These are phyloP conservation scores for Heteropelma amictum DNA, from an alignment of 2,888 invertebrate genomes.

Conservation along the genomic window DNA sequence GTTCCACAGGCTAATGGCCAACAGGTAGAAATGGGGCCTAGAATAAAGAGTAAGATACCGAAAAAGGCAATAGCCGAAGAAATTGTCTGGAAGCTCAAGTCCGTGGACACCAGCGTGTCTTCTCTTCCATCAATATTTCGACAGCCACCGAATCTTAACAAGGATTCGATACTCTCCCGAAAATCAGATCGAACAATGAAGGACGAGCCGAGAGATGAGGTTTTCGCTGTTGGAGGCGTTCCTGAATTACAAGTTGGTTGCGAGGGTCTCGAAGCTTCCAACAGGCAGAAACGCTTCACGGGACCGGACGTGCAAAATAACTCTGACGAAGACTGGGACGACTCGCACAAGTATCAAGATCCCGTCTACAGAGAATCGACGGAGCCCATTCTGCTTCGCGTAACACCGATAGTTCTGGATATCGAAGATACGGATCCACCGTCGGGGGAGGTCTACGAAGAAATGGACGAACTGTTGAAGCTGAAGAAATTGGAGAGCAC, in stretches of 20 bases:
- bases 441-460: conserved; percentile 64
- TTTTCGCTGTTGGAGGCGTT: conserved; percentile 66
- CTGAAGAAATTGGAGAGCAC: conserved; percentile 61
- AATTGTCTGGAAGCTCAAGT: conserved; percentile 50
- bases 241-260: conserved; percentile 71
- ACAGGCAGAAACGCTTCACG: conserved; percentile 62
- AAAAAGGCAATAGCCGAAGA: conserved; percentile 58
- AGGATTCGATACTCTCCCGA: not conserved
- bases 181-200: conserved; percentile 3
- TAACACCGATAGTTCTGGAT: conserved; percentile 63
- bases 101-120: conserved; percentile 24
- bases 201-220: conserved; percentile 36
- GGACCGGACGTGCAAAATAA: conserved; percentile 35
- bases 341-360: conserved; percentile 40
- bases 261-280: conserved; percentile 64
- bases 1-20: conserved; percentile 32
- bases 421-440: conserved; percentile 58
- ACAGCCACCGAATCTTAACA: not conserved
- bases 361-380: conserved; percentile 44
- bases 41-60: conserved; percentile 60
- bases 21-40: conserved; percentile 16
- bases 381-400: conserved; percentile 40
- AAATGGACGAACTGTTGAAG: conserved; percentile 69
- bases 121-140: conserved; percentile 32
- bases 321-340: conserved; percentile 1